Evolutionary conservation across 2,113 vertebrate genomes (phyloP).

Genomic region (Myotis brandtii): DNA sequence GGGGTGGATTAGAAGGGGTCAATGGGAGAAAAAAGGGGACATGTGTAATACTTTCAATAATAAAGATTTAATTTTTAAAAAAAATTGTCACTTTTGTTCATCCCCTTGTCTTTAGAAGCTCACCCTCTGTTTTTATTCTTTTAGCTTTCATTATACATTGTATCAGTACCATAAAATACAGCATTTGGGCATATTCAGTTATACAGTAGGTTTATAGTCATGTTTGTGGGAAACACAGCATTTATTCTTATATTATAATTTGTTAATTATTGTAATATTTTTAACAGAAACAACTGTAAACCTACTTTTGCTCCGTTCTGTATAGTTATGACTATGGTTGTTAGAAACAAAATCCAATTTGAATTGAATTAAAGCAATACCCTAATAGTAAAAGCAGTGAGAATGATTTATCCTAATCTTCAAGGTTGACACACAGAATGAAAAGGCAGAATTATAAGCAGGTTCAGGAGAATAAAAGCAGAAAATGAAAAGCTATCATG

Average conservation of each 20-base stretch:
- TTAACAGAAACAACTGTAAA: not conserved
- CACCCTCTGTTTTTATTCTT: not conserved
- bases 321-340: not conserved
- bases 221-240: not conserved
- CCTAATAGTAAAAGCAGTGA: not conserved
- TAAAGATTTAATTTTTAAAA: too few relatives aligned
- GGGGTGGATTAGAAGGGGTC: too few relatives aligned
- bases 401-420: not conserved
- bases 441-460: not conserved
- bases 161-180: not conserved
- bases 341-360: slow-evolving; percentile 4
- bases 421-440: not conserved
- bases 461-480: not conserved
- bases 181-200: not conserved
- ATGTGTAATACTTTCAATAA: too few relatives aligned
- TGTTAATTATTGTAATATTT: not conserved
- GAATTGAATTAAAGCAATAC: slow-evolving; percentile 43
- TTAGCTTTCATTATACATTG: not conserved
- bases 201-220: not conserved
- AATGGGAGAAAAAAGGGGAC: too few relatives aligned
- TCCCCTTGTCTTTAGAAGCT: not conserved
- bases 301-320: not conserved
- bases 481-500: not conserved
- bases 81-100: not conserved
- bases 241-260: not conserved